Base-by-base conservation (phyloP, 2,797 vertebrate genomes). In the Oreochromis grahami region DNA sequence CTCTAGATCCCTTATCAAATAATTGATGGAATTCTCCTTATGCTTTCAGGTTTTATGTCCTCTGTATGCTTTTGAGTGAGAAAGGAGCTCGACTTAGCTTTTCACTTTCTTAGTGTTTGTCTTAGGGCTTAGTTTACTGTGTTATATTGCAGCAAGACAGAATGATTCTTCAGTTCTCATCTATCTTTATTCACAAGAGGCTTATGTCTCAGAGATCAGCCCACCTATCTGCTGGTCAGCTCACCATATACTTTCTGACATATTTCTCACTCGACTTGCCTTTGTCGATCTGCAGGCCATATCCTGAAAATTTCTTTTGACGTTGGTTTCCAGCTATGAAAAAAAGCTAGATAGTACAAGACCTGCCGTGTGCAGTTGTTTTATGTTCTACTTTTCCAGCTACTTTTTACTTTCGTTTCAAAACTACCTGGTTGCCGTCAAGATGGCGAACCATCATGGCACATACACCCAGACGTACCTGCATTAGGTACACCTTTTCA, bases 1-100 rank as follows among this genome's bases (percentile, higher is more conserved):
- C 82, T 91, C 80, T 53, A 83, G 90, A 90, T 92, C 84, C 24
- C 84, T 94, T 93, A 93, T 93, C 91, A 93, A 93, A 93, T 93
- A 92, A 93, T 91, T 88, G 89, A 93, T 90, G 81, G 80, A 86
- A 85, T 90, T 84, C 84, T 83, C 60, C 63, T 52, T 81, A 77
- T 48, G 15, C 55, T 68, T 78, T 84, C 79, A 84, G 81, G 84
- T 90, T 89, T 88, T 87, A 84, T 88, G 80, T 74, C 51, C 60
- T 68, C 38, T 79, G 41, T 80, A 58, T 86, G 81, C 32, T 50
- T 89, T 82, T 84, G 85, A 80, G 77, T 9, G 78, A 78, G 56
- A 41, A 76, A 60, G n/a, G 55, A 70, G 77, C 24, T 77, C 15
- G 45, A 53, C 63, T 68, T 79, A 8, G 77, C 41, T 77, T 88